A percentile compares a stretch with the other conserved stretches of the same genome.
Conservation (phyloP, 2,113 vertebrate species). For the Orcinus orca region DNA sequence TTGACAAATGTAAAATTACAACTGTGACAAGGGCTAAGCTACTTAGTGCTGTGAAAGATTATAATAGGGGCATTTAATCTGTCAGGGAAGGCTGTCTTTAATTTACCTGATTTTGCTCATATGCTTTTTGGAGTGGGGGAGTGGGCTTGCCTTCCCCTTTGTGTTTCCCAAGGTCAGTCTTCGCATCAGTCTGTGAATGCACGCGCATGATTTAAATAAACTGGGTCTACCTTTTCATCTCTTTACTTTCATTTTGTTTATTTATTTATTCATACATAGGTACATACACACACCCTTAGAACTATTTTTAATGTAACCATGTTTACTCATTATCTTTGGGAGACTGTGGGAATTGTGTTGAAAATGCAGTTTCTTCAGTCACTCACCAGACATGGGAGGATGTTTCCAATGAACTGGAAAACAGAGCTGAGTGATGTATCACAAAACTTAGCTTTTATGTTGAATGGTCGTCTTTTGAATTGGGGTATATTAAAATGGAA, state of each 20-base stretch:
- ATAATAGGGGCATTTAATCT: background rate
- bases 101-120: background rate
- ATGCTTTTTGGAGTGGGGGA: background rate
- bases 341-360: background rate
- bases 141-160: background rate
- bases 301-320: constrained; percentile 31
- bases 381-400: constrained; percentile 14
- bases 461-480: background rate
- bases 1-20: background rate
- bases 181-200: background rate
- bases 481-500: constrained; percentile 29
- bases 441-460: constrained; percentile 43
- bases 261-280: background rate
- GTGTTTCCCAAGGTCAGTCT: background rate
- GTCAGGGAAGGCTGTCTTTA: background rate
- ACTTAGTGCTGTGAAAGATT: background rate
- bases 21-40: background rate
- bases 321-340: constrained; percentile 37
- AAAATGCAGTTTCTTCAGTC: constrained; percentile 51
- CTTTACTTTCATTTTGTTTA: background rate
- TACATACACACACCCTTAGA: background rate
- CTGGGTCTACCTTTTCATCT: background rate
- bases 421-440: constrained; percentile 21
- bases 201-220: background rate
- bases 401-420: constrained; percentile 58